phyloP scores from a whole-genome alignment of 2,113 vertebrate species.

The Haplotaxodon microlepis region DNA sequence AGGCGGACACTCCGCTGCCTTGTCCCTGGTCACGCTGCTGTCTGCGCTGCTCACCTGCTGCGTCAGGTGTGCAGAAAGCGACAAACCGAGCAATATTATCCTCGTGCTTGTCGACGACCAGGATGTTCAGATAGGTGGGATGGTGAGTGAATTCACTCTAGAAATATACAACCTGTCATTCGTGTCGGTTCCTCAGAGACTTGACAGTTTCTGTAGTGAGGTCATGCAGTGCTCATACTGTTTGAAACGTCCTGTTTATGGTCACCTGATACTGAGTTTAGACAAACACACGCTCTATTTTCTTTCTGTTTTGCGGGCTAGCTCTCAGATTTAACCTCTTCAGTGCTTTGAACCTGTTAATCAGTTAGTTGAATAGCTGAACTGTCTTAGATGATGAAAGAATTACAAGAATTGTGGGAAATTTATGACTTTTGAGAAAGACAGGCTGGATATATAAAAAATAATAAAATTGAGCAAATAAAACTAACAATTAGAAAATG shows the following conservation, averaged over 20 bases:
- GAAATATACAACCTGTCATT: background rate
- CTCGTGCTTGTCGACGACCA: conserved; percentile 77
- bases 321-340: background rate
- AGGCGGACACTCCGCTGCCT: background rate
- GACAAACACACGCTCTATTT: background rate
- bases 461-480: background rate
- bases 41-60: conserved; percentile 54
- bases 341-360: background rate
- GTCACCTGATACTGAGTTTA: background rate
- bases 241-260: background rate
- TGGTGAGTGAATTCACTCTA: conserved; percentile 61
- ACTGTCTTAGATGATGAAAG: no score
- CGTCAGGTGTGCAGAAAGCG: conserved; percentile 46
- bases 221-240: background rate
- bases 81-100: conserved; percentile 65
- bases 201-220: background rate
- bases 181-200: background rate
- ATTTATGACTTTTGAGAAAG: background rate
- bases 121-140: conserved; percentile 71
- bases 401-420: background rate
- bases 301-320: background rate
- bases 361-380: background rate
- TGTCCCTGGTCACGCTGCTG: background rate
- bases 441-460: background rate
- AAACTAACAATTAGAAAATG: background rate